phyloP scores from a whole-genome alignment of 1,140 invertebrate genomes.

The Adelges cooleyi region DNA sequence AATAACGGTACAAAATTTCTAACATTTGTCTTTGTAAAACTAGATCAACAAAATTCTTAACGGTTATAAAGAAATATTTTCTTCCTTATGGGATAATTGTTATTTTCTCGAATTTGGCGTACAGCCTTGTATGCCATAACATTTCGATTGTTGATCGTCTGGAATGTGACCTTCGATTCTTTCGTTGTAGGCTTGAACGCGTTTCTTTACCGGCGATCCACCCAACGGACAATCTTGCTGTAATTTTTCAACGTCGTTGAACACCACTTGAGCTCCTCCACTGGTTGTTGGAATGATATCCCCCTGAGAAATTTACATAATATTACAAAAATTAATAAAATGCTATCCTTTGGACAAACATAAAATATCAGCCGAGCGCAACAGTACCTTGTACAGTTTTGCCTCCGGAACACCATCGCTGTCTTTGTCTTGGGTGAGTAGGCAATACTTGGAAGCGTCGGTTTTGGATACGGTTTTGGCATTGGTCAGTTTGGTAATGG shows the following conservation, averaged over 20 bases:
- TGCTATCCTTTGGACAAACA: neutral
- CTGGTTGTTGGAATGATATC: conserved; percentile 83
- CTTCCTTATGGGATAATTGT: too few species aligned
- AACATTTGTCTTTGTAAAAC: too few species aligned
- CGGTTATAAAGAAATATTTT: too few species aligned
- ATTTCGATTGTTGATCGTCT: neutral
- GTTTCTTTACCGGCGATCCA: conserved; percentile 29
- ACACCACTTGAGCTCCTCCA: conserved; percentile 89
- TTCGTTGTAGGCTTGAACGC: conserved; percentile 29
- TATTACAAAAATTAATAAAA: conserved; percentile 30
- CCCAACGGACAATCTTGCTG: conserved; percentile 65
- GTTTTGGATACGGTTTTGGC: conserved; percentile 58
- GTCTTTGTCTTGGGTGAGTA: conserved; percentile 83
- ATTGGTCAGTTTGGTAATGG: conserved; percentile 62
- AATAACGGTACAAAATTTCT: too few species aligned
- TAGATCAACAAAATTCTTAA: too few species aligned
- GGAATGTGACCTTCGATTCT: neutral
- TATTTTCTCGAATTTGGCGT: conserved; percentile 2
- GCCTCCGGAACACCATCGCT: conserved; percentile 85
- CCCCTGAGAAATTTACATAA: conserved; percentile 47
- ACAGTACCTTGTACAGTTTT: conserved; percentile 69
- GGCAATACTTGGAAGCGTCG: conserved; percentile 75
- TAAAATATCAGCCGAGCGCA: neutral
- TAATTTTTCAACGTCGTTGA: conserved; percentile 86
- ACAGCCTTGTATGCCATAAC: conserved; percentile 13